Conservation (phyloP, 2,113 vertebrate species). For the Pituophis catenifer region DNA sequence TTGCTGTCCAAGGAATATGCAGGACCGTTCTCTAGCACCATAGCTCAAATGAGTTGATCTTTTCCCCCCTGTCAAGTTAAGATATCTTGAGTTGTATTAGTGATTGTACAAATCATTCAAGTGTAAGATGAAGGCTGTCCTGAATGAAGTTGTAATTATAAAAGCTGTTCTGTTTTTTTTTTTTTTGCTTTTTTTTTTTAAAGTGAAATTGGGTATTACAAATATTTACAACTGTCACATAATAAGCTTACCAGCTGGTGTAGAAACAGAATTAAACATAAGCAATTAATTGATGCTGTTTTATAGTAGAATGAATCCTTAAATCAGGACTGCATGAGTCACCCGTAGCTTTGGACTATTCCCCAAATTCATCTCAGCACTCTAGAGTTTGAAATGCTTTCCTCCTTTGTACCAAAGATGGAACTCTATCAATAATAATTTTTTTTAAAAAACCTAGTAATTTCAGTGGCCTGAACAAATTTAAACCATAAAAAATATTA, state of each 20-base stretch:
- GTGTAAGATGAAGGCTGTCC: not conserved
- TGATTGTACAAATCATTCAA: accelerated
- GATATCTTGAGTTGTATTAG: not conserved
- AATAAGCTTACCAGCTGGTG: constrained; percentile 29
- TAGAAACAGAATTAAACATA: constrained; percentile 32
- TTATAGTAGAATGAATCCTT: constrained; percentile 39
- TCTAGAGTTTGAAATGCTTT: constrained; percentile 22
- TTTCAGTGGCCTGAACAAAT: not conserved
- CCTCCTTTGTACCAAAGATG: constrained; percentile 10
- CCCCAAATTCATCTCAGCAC: constrained; percentile 26
- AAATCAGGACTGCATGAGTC: constrained; percentile 17
- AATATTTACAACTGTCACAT: constrained; percentile 21
- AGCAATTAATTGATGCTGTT: constrained; percentile 27
- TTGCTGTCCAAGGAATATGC: not conserved
- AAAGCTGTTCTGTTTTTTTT: not conserved
- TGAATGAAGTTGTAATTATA: not conserved
- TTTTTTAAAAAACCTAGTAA: not conserved
- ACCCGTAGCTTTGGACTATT: constrained; percentile 14
- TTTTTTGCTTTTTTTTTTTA: not conserved
- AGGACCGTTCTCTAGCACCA: not conserved
- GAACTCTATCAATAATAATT: not conserved
- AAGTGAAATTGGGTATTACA: not conserved
- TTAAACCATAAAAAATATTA: not conserved
- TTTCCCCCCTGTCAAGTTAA: not conserved
- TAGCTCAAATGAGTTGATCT: not conserved